Evolutionary conservation across 2,888 invertebrate species (phyloP).

Genomic region (Ptychoptera albimana): DNA sequence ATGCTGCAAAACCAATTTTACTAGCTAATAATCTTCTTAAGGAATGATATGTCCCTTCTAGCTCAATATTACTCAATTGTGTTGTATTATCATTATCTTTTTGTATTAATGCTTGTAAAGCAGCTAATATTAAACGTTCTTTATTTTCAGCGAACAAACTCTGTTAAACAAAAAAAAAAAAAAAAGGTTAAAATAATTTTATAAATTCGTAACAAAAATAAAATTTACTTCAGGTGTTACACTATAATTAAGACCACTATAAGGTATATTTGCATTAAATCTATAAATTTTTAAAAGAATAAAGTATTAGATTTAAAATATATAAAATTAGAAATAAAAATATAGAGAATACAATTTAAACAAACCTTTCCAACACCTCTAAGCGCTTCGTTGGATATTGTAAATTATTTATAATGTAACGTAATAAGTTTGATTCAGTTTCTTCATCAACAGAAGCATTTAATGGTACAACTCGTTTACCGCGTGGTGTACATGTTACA

Average conservation of each 20-base stretch:
- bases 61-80: conserved; percentile 46
- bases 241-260: conserved; percentile 92
- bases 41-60: conserved; percentile 93
- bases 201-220: conserved; percentile 8
- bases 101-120: conserved; percentile 68
- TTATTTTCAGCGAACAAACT: conserved; percentile 96
- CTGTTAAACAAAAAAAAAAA: conserved; percentile 31
- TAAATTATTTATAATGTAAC: conserved; percentile 39
- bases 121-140: conserved; percentile 85
- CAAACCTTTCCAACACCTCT: conserved; percentile 56
- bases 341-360: too few species aligned
- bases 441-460: conserved; percentile 90
- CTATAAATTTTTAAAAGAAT: conserved; percentile 30
- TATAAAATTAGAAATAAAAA: too few species aligned
- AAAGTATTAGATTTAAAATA: too few species aligned
- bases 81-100: conserved; percentile 47
- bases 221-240: conserved; percentile 83
- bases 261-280: conserved; percentile 95
- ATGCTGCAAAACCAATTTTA: conserved; percentile 94
- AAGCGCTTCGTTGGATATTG: conserved; percentile 38
- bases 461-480: conserved; percentile 77
- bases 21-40: conserved; percentile 85
- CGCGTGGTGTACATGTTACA: conserved; percentile 68
- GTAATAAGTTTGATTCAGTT: conserved; percentile 70
- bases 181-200: conserved; percentile 14